These are phyloP conservation scores for Platycercus adscitus DNA, from an alignment of 2,113 vertebrate genomes.

Conservation along the genomic window DNA sequence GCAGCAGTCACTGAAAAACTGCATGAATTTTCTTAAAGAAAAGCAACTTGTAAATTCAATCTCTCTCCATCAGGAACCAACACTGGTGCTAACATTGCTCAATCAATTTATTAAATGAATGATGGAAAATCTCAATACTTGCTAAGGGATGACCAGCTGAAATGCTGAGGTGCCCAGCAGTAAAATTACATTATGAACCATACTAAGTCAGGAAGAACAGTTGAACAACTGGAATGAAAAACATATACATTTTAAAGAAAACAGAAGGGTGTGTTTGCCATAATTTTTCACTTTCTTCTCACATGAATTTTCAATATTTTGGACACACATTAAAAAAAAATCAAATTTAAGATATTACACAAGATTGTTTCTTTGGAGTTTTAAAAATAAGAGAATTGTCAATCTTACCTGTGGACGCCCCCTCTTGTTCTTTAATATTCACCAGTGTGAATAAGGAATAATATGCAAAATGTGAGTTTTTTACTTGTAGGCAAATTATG, in stretches of 20 bases:
- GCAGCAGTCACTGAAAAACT: not conserved
- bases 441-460: not conserved
- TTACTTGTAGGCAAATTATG: not conserved
- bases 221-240: not conserved
- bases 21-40: not conserved
- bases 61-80: not conserved
- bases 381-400: not conserved
- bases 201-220: not conserved
- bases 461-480: not conserved
- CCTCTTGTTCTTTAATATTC: not conserved
- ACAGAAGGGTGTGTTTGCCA: not conserved
- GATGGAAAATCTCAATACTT: not conserved
- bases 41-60: not conserved
- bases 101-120: not conserved
- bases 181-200: not conserved
- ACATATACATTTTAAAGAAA: not conserved
- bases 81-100: not conserved
- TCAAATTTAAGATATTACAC: not conserved
- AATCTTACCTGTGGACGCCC: not conserved
- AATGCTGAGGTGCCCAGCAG: not conserved
- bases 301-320: not conserved
- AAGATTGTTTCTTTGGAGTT: not conserved
- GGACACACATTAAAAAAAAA: not conserved
- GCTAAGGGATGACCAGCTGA: not conserved
- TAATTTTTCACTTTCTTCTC: not conserved